Evolutionary conservation across 2,797 vertebrate genomes (phyloP).

Genomic region (Diceros bicornis): DNA sequence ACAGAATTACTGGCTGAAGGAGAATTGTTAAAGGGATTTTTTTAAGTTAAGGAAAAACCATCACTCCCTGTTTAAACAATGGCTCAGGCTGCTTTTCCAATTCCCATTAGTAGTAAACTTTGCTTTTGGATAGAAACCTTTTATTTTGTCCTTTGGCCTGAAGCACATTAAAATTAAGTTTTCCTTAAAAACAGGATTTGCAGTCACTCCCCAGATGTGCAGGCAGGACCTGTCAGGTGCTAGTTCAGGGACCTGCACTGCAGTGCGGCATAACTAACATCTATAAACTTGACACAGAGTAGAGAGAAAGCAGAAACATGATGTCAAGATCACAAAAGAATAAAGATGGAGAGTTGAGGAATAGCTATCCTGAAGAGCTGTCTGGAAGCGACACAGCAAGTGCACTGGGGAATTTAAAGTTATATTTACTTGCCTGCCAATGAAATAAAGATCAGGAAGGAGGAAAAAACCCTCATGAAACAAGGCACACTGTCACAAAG

Average conservation of each 20-base stretch:
- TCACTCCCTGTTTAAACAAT: neutral
- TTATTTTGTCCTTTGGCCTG: neutral
- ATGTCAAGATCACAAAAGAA: neutral
- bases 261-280: neutral
- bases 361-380: neutral
- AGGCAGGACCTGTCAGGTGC: slow-evolving; percentile 39
- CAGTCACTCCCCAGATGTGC: neutral
- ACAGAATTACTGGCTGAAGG: neutral
- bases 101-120: neutral
- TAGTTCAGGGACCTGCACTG: neutral
- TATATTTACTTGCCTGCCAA: neutral
- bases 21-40: neutral
- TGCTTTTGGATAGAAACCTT: neutral
- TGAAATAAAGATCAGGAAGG: slow-evolving; percentile 30
- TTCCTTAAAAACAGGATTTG: neutral
- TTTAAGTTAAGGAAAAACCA: slow-evolving; percentile 3
- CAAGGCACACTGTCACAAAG: neutral
- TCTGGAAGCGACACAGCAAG: slow-evolving; percentile 5
- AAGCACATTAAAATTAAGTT: slow-evolving; percentile 33
- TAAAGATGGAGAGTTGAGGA: slow-evolving; percentile 15
- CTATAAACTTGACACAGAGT: fast-evolving
- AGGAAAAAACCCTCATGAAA: neutral
- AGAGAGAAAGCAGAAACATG: neutral
- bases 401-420: neutral
- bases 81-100: neutral